Conservation (phyloP, 2,113 vertebrate species). For the Strix aluco region DNA sequence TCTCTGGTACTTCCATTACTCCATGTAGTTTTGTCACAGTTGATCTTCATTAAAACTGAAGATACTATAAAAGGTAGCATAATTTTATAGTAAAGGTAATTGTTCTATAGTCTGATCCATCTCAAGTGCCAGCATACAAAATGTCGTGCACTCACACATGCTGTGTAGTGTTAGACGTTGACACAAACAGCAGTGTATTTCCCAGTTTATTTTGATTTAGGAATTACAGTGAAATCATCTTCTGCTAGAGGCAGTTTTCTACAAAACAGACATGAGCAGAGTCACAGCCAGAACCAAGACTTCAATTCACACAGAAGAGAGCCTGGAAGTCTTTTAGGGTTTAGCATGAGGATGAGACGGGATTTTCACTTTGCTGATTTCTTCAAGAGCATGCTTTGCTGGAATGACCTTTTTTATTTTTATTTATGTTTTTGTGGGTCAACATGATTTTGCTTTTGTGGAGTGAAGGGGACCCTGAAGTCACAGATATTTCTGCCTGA, state of each 20-base stretch:
- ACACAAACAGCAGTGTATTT: neutral
- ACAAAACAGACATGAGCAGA: neutral
- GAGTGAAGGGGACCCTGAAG: neutral
- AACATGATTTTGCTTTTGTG: neutral
- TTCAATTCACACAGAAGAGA: neutral
- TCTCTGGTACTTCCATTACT: neutral
- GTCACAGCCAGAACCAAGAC: neutral
- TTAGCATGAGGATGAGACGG: neutral
- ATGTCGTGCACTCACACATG: neutral
- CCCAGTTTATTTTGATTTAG: constrained; percentile 33
- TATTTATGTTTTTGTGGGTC: neutral
- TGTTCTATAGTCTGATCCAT: neutral
- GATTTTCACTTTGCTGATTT: neutral
- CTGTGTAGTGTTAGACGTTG: neutral
- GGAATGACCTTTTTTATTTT: neutral
- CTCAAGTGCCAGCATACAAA: constrained; percentile 4
- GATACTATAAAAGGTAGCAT: neutral
- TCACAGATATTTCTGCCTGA: neutral
- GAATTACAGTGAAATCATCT: neutral
- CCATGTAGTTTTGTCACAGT: neutral
- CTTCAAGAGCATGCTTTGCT: neutral
- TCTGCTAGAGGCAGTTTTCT: neutral
- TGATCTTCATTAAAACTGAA: constrained; percentile 43
- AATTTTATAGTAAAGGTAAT: constrained; percentile 19
- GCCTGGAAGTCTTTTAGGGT: neutral